A percentile compares a stretch with the other conserved stretches of the same genome.
phyloP scores from a whole-genome alignment of 2,888 invertebrate genomes.

The Alcis repandata region DNA sequence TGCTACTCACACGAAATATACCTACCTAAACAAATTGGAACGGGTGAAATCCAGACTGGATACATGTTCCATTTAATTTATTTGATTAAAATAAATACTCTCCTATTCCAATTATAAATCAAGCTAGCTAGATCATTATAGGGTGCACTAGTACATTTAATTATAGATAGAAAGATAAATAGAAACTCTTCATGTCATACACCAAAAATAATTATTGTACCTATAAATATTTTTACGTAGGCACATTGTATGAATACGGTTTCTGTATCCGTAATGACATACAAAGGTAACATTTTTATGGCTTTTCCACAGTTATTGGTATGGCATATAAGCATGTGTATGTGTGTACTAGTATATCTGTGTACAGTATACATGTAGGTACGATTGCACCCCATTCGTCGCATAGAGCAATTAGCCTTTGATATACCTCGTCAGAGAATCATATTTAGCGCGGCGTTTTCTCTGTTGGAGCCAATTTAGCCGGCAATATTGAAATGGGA shows the following conservation, averaged over 20 bases:
- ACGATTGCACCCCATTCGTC: slow-evolving; percentile 50
- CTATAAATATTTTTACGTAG: too few species aligned
- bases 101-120: too few species aligned
- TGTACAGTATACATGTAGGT: slow-evolving; percentile 26
- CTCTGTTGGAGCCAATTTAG: slow-evolving; percentile 71
- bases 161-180: too few species aligned
- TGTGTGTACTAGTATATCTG: slow-evolving; percentile 6
- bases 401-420: slow-evolving; percentile 75
- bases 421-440: slow-evolving; percentile 75
- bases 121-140: too few species aligned
- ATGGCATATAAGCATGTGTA: too few species aligned
- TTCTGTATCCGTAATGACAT: too few species aligned
- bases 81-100: too few species aligned
- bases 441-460: slow-evolving; percentile 74
- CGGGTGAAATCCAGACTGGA: background rate
- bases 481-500: slow-evolving; percentile 70
- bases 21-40: background rate
- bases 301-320: background rate
- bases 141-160: too few species aligned
- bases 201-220: too few species aligned
- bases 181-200: too few species aligned
- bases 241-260: too few species aligned
- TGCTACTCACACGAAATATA: background rate
- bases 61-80: background rate
- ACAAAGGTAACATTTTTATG: background rate